Base-by-base conservation (phyloP, 1,140 invertebrate genomes). In the Bradynema listronoti region DNA sequence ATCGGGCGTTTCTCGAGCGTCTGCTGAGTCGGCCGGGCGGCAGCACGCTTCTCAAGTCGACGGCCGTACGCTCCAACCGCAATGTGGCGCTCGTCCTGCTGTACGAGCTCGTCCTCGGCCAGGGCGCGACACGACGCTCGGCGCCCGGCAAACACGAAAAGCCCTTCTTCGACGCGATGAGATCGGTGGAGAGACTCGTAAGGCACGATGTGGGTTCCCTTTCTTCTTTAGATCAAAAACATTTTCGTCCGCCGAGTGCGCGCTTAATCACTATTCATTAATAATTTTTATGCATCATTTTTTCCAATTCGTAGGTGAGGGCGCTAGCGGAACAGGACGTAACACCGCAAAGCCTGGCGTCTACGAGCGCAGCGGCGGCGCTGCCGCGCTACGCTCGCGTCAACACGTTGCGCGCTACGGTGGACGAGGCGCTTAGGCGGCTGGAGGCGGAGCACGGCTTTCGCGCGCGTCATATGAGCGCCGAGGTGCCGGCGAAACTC, bases 381-480 rank as follows among this genome's bases (percentile, higher is more conserved):
- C 65, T 80, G 14, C 88, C 89, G 19, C 82, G 88, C 42, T 94
- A 91, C 83, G 86, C 89, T 0, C 84, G 90, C 5, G 82, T 95
- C 45, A 94, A 95, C 80, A 89, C 88, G 1, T 81, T 92, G 57
- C 79, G 85, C 4, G 80, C 86, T 0, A 84, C 88, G 61, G 76
- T 80, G 25, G 34, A 69, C 43, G 50, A 63, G 30, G 68, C 16
- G 27, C 61, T 76, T 14, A 36, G n/a, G n/a, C n/a, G n/a, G n/a
- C n/a, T n/a, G n/a, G n/a, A n/a, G n/a, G n/a, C n/a, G n/a, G n/a
- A n/a, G n/a, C n/a, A n/a, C n/a, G n/a, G n/a, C n/a, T n/a, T n/a
- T n/a, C n/a, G n/a, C n/a, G n/a, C n/a, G n/a, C n/a, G n/a, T n/a
- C n/a, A n/a, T n/a, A n/a, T n/a, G n/a, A n/a, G n/a, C n/a, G n/a